Percentiles rank a stretch among this genome's conserved stretches.
Conservation (phyloP, 2,113 vertebrate genomes). For the Aramus guarauna region DNA sequence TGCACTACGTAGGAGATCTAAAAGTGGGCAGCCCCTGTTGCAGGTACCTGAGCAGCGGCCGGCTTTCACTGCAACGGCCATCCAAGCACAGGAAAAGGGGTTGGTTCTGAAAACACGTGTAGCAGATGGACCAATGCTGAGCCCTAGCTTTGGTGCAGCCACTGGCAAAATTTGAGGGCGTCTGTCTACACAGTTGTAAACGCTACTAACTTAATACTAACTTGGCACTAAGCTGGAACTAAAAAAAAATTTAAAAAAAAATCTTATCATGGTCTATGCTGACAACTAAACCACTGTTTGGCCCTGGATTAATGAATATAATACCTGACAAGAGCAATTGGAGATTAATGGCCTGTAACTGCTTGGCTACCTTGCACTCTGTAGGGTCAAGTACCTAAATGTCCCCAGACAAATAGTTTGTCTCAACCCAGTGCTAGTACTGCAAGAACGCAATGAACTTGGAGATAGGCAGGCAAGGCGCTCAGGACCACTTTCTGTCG, state of each 20-base stretch:
- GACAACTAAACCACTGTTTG: background rate
- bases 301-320: background rate
- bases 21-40: background rate
- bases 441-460: background rate
- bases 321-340: background rate
- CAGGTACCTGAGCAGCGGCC: rapidly evolving
- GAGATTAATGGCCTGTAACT: conserved; percentile 32
- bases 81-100: background rate
- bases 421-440: background rate
- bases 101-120: background rate
- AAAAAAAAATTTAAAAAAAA: background rate
- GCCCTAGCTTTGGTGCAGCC: rapidly evolving
- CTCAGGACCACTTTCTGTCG: background rate
- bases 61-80: background rate
- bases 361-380: background rate
- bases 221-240: background rate
- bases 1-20: rapidly evolving
- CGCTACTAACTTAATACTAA: background rate
- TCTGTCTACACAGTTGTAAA: background rate
- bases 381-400: background rate
- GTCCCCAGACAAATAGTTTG: background rate
- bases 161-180: rapidly evolving
- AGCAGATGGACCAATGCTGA: background rate
- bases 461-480: background rate
- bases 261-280: background rate